These are phyloP conservation scores for Neolamprologus sp. DNA, from an alignment of 2,113 vertebrate species.

Conservation along the genomic window DNA sequence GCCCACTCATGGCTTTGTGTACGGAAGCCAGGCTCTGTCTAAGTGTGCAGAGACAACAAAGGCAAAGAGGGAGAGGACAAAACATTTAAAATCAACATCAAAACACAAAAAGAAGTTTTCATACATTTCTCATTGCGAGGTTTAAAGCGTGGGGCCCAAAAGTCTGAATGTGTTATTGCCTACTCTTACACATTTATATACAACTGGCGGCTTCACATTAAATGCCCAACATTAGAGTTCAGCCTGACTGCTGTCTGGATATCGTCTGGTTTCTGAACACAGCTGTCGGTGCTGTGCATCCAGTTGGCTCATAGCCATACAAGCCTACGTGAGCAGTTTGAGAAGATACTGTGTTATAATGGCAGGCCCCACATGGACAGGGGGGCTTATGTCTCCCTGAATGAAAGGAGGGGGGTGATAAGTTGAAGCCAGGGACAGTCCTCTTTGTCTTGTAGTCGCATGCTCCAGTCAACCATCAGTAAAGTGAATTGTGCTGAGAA, in stretches of 20 bases:
- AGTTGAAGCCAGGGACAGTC: constrained; percentile 46
- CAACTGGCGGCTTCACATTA: not conserved
- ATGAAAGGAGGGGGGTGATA: constrained; percentile 47
- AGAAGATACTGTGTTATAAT: constrained; percentile 51
- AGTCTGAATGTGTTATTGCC: not conserved
- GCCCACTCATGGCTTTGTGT: constrained; percentile 20
- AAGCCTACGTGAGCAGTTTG: constrained; percentile 48
- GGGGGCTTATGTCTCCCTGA: constrained; percentile 31
- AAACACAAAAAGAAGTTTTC: not conserved
- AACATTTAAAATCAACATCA: not conserved
- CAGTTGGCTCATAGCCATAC: constrained; percentile 17
- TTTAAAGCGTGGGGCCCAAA: not conserved
- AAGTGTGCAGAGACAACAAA: not conserved
- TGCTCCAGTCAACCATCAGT: constrained; percentile 60
- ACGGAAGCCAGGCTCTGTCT: constrained; percentile 2
- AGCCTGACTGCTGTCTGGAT: constrained; percentile 19
- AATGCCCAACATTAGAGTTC: not conserved
- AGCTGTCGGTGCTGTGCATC: constrained; percentile 14
- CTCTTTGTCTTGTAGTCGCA: constrained; percentile 64
- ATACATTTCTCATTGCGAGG: not conserved
- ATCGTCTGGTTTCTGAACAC: constrained; percentile 39
- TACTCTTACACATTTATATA: not conserved
- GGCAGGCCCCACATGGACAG: constrained; percentile 18
- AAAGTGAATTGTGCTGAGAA: constrained; percentile 42
- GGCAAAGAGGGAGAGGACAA: not conserved